Percentiles rank a stretch among this genome's conserved stretches.
These are phyloP conservation scores for Ornithoptera priamus DNA, from an alignment of 2,888 invertebrate genomes.

Conservation along the genomic window DNA sequence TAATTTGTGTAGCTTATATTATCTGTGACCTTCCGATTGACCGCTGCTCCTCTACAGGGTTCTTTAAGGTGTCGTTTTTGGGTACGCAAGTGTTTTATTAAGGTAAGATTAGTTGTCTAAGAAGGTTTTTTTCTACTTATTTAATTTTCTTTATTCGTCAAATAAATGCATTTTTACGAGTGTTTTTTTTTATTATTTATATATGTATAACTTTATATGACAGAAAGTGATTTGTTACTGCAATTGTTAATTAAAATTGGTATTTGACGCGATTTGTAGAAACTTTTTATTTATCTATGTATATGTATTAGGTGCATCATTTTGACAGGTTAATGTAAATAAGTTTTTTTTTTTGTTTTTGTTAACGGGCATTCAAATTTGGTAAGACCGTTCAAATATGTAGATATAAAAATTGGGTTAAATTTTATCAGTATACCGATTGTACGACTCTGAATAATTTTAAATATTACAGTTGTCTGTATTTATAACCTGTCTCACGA, in stretches of 20 bases:
- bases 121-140: conserved; percentile 39
- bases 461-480: conserved; percentile 33
- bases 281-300: conserved; percentile 18
- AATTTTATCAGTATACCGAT: conserved; percentile 2
- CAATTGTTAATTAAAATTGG: neutral
- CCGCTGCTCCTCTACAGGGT: conserved; percentile 47
- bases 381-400: conserved; percentile 1
- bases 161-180: conserved; percentile 41
- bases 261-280: conserved; percentile 6
- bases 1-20: conserved; percentile 21
- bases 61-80: conserved; percentile 39
- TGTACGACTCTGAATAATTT: conserved; percentile 3
- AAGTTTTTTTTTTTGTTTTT: conserved; percentile 19
- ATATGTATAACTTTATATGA: conserved; percentile 30
- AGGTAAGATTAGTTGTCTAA: conserved; percentile 59
- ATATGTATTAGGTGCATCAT: conserved; percentile 4
- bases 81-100: conserved; percentile 44
- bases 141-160: conserved; percentile 45
- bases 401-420: neutral
- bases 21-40: conserved; percentile 37
- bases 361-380: conserved; percentile 5
- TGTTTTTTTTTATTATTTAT: conserved; percentile 30
- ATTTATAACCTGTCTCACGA: conserved; percentile 73
- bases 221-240: conserved; percentile 18
- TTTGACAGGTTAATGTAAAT: conserved; percentile 26